Conservation (phyloP, 1,140 invertebrate genomes). For the Drosophila tropicalis region DNA sequence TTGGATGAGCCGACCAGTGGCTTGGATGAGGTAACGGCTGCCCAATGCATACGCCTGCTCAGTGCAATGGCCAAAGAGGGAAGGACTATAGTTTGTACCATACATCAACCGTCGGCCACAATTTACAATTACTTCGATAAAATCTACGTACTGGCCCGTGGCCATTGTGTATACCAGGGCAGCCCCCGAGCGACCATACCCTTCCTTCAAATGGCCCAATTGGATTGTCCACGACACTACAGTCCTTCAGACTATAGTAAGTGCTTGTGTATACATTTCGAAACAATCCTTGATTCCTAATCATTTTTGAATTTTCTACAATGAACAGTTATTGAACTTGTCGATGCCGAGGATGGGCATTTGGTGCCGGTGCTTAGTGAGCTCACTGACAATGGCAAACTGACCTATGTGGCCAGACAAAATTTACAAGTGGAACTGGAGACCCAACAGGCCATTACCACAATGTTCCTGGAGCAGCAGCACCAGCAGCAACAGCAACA, state of each 20-base stretch:
- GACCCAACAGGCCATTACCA: conserved; percentile 69
- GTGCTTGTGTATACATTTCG: conserved; percentile 36
- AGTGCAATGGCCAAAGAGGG: conserved; percentile 87
- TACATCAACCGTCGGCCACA: conserved; percentile 92
- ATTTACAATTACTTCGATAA: conserved; percentile 95
- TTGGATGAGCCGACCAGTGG: conserved; percentile 91
- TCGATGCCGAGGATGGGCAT: conserved; percentile 77
- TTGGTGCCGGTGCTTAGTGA: conserved; percentile 82
- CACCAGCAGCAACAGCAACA: not conserved
- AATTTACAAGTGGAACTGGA: conserved; percentile 31
- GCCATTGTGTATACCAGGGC: conserved; percentile 90
- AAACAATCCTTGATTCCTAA: conserved; percentile 16
- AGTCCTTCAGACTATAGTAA: conserved; percentile 93
- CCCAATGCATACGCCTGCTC: conserved; percentile 91
- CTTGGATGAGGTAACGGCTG: conserved; percentile 92
- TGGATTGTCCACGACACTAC: conserved; percentile 90
- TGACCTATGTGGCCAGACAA: conserved; percentile 57
- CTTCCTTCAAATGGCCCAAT: conserved; percentile 86
- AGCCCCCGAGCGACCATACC: conserved; percentile 87
- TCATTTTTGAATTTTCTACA: conserved; percentile 11
- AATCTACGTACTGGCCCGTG: conserved; percentile 87
- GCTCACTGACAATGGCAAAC: conserved; percentile 84
- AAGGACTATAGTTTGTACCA: conserved; percentile 90
- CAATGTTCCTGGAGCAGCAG: conserved; percentile 70
- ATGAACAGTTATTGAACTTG: conserved; percentile 83